A percentile compares a stretch with the other conserved stretches of the same genome.
These are phyloP conservation scores for Dendropsophus ebraccatus DNA, from an alignment of 2,113 vertebrate genomes.

Conservation along the genomic window DNA sequence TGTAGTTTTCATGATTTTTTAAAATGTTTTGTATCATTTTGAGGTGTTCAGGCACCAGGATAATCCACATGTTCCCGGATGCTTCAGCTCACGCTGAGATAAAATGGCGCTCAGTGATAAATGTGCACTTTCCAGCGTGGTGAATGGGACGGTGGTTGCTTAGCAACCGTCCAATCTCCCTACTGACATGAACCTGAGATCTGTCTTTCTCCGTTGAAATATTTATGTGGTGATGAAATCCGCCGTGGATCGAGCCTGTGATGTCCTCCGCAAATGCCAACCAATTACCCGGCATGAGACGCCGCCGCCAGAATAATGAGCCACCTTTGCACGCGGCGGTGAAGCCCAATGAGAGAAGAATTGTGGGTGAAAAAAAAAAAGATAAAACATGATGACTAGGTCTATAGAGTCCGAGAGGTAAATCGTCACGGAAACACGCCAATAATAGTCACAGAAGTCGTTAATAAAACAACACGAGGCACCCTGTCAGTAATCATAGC, in stretches of 20 bases:
- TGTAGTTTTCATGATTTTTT: no score
- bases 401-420: not conserved
- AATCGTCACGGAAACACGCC: not conserved
- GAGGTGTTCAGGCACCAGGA: no score
- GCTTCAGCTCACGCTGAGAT: no score
- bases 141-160: constrained; percentile 14
- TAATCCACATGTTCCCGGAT: not conserved
- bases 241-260: not conserved
- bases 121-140: not conserved
- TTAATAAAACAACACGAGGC: no score
- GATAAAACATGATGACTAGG: no score
- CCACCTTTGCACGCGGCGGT: not conserved
- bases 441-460: no score
- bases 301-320: not conserved
- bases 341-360: not conserved
- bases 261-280: constrained; percentile 17
- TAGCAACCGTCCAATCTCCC: constrained; percentile 16
- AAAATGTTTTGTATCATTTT: no score
- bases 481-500: no score
- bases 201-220: constrained; percentile 24
- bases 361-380: not conserved
- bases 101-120: not conserved
- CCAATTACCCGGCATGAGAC: not conserved
- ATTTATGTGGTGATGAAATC: constrained; percentile 45
- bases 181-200: not conserved